Evolutionary conservation across 2,888 invertebrate genomes (phyloP), one percentile per base, ranked within the genome.

Genomic region (Folsomia candida): DNA sequence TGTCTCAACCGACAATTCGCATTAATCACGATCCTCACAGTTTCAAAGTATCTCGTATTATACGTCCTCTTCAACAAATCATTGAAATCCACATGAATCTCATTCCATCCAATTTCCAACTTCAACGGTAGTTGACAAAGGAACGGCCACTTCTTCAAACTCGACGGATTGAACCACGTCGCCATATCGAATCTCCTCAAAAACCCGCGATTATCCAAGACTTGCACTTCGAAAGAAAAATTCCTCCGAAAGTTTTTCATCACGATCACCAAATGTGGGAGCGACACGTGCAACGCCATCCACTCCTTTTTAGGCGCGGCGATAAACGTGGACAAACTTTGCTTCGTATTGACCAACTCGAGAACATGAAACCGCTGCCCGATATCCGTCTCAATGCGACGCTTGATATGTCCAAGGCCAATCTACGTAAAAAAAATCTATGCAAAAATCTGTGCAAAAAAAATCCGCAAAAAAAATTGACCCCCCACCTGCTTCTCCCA

Each of bases 31-130:
- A 80, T 61, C 11, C 78, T 64, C 20, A 74, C 57, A 6, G 76
- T 73, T 62, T 77, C 74, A 11, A 71, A 70, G 59, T 74, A 79
- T 22, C 59, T 64, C 3, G 76, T 77, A 51, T 75, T 78, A 51
- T 75, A 80, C 1, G 74, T 66, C 24, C 67, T 76, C 57, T 64
- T 68, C 2, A 76, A 72, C 60, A 79, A 70, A 3, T 79, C 77
- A 26, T 73, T 73, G 61, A 80, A 72, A 54, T 79, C 74, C 24
- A 80, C 65, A 28, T 74, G 71, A 63, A 80, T 67, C 69, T 78
- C 75, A 67, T 80, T 78, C 80, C 80, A 80, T 1, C 80, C 80
- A 26, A 78, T 75, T 26, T 78, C 77, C 24, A 80, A 47, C 22
- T 70, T 64, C 60, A 78, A 51, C 2, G 78, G 76, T 18, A 78